Percentiles rank a stretch among this genome's conserved stretches.
phyloP scores from a whole-genome alignment of 2,113 vertebrate genomes.

The Panthera tigris region DNA sequence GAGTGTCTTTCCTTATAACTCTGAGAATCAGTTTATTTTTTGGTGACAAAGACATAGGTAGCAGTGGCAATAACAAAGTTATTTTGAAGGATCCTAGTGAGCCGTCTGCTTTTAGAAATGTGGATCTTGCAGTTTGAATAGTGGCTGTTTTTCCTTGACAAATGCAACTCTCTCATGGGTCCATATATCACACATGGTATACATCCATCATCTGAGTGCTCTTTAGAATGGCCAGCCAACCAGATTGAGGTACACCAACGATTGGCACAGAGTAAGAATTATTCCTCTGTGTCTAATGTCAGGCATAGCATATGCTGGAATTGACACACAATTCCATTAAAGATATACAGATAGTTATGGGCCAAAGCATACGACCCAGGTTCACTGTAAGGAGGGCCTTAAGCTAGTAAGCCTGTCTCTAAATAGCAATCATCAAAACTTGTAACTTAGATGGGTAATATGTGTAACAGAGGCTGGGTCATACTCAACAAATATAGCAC shows the following conservation, averaged over 20 bases:
- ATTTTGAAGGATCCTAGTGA: background rate
- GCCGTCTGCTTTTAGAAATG: background rate
- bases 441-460: background rate
- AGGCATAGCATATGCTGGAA: background rate
- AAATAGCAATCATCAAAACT: background rate
- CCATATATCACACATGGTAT: background rate
- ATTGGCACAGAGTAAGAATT: background rate
- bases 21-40: background rate
- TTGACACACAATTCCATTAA: background rate
- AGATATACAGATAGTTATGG: background rate
- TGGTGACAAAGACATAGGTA: background rate
- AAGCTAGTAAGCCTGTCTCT: background rate
- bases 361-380: fast-evolving
- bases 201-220: background rate
- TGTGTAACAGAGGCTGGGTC: background rate
- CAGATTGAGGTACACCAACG: background rate
- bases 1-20: background rate
- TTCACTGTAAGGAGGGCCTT: background rate
- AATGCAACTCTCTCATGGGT: background rate
- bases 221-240: background rate
- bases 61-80: background rate
- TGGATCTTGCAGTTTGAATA: background rate
- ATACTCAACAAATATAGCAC: background rate
- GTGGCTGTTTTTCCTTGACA: background rate
- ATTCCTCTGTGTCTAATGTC: background rate